phyloP scores from a whole-genome alignment of 2,113 vertebrate species.

The Crocuta crocuta region DNA sequence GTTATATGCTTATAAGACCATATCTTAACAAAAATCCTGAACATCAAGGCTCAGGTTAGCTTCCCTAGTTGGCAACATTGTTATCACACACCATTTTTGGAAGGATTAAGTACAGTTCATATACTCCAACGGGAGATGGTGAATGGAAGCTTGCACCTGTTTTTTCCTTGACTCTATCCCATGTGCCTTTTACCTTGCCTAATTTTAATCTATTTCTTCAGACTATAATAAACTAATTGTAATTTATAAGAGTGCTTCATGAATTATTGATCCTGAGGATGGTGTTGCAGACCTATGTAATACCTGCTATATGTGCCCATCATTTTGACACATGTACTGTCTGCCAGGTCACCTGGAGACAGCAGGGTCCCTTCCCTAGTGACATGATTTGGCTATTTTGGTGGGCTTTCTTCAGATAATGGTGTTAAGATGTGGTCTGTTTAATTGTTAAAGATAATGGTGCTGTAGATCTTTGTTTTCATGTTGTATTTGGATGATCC shows the following conservation, averaged over 20 bases:
- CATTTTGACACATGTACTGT: accelerated
- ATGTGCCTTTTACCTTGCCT: not conserved
- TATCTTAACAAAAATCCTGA: not conserved
- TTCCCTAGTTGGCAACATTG: not conserved
- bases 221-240: not conserved
- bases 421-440: not conserved
- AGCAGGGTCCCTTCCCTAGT: not conserved
- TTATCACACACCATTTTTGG: not conserved
- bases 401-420: not conserved
- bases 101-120: not conserved
- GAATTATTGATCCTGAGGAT: not conserved
- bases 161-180: not conserved
- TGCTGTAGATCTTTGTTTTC: not conserved
- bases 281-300: accelerated
- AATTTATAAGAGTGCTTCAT: not conserved
- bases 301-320: accelerated
- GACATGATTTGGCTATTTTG: not conserved
- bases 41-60: not conserved
- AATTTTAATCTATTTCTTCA: not conserved
- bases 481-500: not conserved
- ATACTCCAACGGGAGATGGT: not conserved
- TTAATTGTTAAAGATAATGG: not conserved
- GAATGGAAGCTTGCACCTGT: not conserved
- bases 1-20: not conserved
- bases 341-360: not conserved